Evolutionary conservation across 1,140 invertebrate genomes (phyloP), one percentile per base, ranked within the genome.

Genomic region (Homalodisca vitripennis): DNA sequence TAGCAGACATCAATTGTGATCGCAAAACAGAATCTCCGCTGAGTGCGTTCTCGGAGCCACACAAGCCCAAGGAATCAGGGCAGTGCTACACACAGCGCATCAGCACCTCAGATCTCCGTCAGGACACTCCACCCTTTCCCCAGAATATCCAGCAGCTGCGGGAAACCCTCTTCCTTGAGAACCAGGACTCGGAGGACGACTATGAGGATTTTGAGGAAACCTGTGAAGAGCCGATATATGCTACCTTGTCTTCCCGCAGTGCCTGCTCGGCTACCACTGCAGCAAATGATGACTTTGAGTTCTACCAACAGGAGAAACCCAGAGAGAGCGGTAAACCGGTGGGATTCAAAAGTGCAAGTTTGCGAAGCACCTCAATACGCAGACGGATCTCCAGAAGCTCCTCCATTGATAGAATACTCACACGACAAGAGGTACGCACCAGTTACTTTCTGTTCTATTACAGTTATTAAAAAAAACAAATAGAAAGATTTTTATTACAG

Each of bases 221-320:
- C 53, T 78, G 55, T 20, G 71, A 71, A 78, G 12, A 82, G 78
- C 77, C 77, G 46, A 77, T 80, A n/a, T 87, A 84, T 51, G 85
- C 85, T 67, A 84, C 82, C 12, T 81, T 85, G 64, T 82, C 84
- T 10, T 81, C 80, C 32, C 77, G 77, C 57, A 84, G 83, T 72
- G 82, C 81, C 31, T 83, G 81, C 67, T 88, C 86, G 6, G 86
- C 86, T 17, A 88, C 86, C 2, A 88, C 86, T 0, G 84, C 85
- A 32, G 86, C 86, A 13, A 88, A 87, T 72, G 85, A 87, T 71
- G 87, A 88, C 74, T 88, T 88, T 71, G 86, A 88, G 71, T 88
- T 85, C 75, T 87, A 84, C 71, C 75, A 60, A 48, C 72, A 22
- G 31, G 60, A 51, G 29, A 13, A 20, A 30, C 24, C 12, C 29